A percentile compares a stretch with the other conserved stretches of the same genome.
Conservation (phyloP, 2,797 vertebrate species). For the Crax fasciolata region DNA sequence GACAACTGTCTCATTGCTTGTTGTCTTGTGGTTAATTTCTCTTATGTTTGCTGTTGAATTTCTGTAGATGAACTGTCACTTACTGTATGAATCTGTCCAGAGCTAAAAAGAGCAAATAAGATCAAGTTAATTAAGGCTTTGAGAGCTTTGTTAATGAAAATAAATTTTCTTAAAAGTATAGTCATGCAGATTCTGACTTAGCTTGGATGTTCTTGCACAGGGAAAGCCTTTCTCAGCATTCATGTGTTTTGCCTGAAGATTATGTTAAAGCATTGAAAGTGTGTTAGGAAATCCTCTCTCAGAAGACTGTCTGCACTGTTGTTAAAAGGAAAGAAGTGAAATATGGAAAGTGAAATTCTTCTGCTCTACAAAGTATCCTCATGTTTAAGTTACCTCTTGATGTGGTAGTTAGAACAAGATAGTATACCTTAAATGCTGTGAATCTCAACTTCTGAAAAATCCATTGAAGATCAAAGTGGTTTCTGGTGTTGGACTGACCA, state of each 20-base stretch:
- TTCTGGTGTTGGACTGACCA: not conserved
- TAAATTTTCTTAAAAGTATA: not conserved
- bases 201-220: not conserved
- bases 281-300: not conserved
- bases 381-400: not conserved
- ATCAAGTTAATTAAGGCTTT: not conserved
- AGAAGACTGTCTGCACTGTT: not conserved
- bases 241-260: not conserved
- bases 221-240: not conserved
- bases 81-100: not conserved
- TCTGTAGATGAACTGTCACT: not conserved
- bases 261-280: not conserved
- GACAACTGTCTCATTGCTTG: not conserved
- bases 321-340: not conserved
- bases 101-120: not conserved
- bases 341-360: not conserved
- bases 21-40: not conserved
- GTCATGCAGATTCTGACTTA: not conserved
- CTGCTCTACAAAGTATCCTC: not conserved
- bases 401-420: not conserved
- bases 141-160: not conserved
- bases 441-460: not conserved
- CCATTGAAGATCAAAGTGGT: not conserved
- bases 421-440: not conserved
- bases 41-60: not conserved